phyloP scores from a whole-genome alignment of 2,113 vertebrate species.

The Opisthocomus hoazin region DNA sequence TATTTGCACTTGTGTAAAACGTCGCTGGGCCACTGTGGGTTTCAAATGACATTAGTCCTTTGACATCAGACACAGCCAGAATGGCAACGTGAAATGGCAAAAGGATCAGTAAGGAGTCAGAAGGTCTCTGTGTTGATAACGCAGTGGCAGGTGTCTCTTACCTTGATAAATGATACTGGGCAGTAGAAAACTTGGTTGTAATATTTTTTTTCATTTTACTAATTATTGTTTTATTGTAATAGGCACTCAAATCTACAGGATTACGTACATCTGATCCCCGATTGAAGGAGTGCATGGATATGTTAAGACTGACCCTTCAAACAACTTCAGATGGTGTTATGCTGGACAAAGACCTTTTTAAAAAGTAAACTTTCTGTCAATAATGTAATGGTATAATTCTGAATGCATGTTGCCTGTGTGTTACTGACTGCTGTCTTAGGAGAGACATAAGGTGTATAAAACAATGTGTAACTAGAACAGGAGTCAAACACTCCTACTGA shows the following conservation, averaged over 20 bases:
- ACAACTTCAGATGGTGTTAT: constrained; percentile 93
- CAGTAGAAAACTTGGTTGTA: not conserved
- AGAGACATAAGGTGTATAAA: not conserved
- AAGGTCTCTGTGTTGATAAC: not conserved
- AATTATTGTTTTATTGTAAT: constrained; percentile 11
- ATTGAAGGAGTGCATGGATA: constrained; percentile 98
- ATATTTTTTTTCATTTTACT: not conserved
- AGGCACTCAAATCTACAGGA: constrained; percentile 97
- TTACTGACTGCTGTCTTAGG: not conserved
- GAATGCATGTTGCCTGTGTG: not conserved
- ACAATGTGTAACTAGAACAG: not conserved
- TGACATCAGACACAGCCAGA: not conserved
- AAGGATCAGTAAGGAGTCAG: not conserved
- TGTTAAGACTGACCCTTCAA: constrained; percentile 93
- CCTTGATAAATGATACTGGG: not conserved
- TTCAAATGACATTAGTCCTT: not conserved
- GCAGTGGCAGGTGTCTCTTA: not conserved
- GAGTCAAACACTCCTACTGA: not conserved
- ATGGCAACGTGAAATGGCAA: not conserved
- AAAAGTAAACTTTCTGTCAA: constrained; percentile 83
- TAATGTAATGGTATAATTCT: constrained; percentile 21
- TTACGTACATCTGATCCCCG: constrained; percentile 95
- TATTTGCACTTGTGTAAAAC: not conserved
- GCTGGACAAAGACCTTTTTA: constrained; percentile 96
- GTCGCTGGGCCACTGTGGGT: not conserved